phyloP scores from a whole-genome alignment of 2,888 invertebrate genomes.

The Boloria euphrosyne region DNA sequence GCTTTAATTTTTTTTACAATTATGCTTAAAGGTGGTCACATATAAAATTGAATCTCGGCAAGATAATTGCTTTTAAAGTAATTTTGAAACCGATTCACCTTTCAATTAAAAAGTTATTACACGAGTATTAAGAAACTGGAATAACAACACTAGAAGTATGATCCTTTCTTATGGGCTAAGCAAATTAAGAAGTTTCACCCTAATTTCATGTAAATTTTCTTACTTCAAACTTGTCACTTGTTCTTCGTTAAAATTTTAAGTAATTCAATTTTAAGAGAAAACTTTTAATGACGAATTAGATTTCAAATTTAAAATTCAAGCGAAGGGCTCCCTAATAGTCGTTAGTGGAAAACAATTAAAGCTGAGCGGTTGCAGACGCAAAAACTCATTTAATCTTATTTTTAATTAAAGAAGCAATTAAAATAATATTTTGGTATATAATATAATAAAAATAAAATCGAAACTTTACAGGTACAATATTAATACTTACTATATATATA shows the following conservation, averaged over 20 bases:
- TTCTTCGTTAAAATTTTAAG: conserved; percentile 57
- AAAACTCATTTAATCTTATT: conserved; percentile 17
- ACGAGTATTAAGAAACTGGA: neutral
- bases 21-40: no score
- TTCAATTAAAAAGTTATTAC: neutral
- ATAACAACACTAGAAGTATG: neutral
- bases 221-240: conserved; percentile 56
- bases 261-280: conserved; percentile 40
- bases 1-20: no score
- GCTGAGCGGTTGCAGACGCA: conserved; percentile 11
- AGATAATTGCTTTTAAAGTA: no score
- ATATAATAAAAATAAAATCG: neutral
- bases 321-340: conserved; percentile 19
- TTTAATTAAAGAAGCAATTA: neutral
- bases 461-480: neutral
- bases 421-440: neutral
- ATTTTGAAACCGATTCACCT: neutral
- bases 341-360: conserved; percentile 23
- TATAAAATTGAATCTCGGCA: no score
- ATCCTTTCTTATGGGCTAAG: conserved; percentile 35
- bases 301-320: conserved; percentile 57
- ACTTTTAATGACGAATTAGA: conserved; percentile 62
- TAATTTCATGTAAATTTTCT: conserved; percentile 67
- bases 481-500: no score
- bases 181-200: conserved; percentile 72